A percentile compares a stretch with the other conserved stretches of the same genome.
Evolutionary conservation across 2,888 invertebrate genomes (phyloP).

Genomic region (Eremobia ochroleuca): DNA sequence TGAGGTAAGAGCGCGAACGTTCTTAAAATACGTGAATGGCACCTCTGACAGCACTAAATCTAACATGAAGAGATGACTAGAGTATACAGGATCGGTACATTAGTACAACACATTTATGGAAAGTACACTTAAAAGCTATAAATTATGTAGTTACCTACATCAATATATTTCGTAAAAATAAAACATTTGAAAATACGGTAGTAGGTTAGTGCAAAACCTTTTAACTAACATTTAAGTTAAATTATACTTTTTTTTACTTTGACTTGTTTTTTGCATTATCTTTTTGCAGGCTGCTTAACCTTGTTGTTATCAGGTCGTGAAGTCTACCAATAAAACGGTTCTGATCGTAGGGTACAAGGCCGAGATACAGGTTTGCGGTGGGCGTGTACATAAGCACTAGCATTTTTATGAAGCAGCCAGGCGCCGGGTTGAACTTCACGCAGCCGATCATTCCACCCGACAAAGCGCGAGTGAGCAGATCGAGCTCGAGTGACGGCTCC

Average conservation of each 20-base stretch:
- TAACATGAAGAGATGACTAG: conserved; percentile 19
- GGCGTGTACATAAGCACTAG: conserved; percentile 30
- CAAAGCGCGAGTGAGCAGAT: conserved; percentile 21
- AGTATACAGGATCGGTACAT: conserved; percentile 1
- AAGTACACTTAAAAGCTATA: neutral
- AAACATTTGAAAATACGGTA: conserved; percentile 1
- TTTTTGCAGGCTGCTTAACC: neutral
- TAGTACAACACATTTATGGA: neutral
- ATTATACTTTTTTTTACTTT: neutral
- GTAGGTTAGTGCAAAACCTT: neutral
- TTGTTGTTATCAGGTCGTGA: conserved; percentile 3
- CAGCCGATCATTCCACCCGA: conserved; percentile 29
- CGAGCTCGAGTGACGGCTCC: conserved; percentile 5
- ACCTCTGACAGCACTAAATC: neutral
- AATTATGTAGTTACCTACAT: neutral
- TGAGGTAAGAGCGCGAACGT: neutral
- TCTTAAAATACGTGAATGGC: neutral
- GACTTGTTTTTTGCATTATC: neutral
- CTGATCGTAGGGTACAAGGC: conserved; percentile 39
- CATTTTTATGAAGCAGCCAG: conserved; percentile 15
- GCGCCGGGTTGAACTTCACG: conserved; percentile 16
- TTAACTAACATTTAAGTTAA: neutral
- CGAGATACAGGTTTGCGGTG: conserved; percentile 12
- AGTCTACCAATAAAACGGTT: conserved; percentile 24
- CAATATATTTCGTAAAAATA: neutral